phyloP scores from a whole-genome alignment of 2,888 invertebrate genomes.

The Melipona bicolor region DNA sequence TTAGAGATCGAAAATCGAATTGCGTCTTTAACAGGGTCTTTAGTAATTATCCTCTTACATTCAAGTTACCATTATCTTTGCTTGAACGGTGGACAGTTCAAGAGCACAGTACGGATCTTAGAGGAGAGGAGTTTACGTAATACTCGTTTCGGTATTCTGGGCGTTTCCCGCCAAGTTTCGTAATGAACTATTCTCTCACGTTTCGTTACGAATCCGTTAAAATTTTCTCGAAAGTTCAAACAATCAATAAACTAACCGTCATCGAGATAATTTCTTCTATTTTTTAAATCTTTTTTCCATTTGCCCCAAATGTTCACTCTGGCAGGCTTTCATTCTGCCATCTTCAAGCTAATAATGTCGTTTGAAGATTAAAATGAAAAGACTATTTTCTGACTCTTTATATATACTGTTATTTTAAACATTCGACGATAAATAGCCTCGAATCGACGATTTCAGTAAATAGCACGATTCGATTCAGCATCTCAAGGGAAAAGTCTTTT shows the following conservation, averaged over 20 bases:
- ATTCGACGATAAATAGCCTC: neutral
- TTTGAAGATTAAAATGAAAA: neutral
- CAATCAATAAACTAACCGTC: neutral
- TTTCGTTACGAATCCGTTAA: neutral
- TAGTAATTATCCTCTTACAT: no score
- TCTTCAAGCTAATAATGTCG: neutral
- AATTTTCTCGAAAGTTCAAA: neutral
- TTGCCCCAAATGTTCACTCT: neutral
- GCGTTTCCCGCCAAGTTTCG: constrained; percentile 46
- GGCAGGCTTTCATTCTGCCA: no score
- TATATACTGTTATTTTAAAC: no score
- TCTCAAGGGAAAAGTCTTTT: neutral
- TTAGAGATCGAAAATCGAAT: neutral
- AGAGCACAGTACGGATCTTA: neutral
- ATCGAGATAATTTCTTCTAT: no score
- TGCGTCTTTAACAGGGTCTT: neutral
- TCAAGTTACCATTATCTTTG: neutral
- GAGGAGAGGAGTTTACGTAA: constrained; percentile 28
- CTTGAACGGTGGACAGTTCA: neutral
- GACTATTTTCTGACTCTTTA: no score
- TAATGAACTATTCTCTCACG: neutral
- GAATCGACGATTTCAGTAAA: neutral
- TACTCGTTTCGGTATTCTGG: constrained; percentile 31
- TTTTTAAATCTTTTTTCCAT: neutral
- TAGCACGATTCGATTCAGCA: neutral